phyloP scores from a whole-genome alignment of 92 coral and sea anemone genomes.

The Plumapathes pennacea region DNA sequence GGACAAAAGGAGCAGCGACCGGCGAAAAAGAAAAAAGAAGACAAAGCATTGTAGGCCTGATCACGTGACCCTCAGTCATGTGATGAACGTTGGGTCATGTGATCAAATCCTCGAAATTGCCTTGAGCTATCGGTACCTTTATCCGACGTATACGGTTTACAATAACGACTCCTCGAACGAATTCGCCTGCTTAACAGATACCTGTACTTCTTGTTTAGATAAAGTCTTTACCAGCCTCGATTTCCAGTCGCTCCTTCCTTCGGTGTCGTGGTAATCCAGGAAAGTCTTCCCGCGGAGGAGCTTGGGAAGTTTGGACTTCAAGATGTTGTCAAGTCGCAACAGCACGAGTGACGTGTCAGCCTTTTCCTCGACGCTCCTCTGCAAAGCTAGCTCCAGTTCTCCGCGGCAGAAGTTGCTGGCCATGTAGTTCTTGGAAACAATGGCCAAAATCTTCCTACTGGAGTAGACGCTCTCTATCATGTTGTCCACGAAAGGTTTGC shows the following conservation, averaged over 20 bases:
- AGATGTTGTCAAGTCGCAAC: conserved; percentile 26
- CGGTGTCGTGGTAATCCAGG: conserved; percentile 27
- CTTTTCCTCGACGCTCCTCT: conserved; percentile 13
- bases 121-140: too few species aligned
- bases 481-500: conserved; percentile 42
- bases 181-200: too few species aligned
- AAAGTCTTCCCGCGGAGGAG: conserved; percentile 22
- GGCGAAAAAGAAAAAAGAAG: too few species aligned
- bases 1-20: too few species aligned
- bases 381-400: conserved; percentile 45
- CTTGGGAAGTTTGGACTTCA: conserved; percentile 25
- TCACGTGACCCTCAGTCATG: too few species aligned
- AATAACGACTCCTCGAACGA: too few species aligned
- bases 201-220: too few species aligned
- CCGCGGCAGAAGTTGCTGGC: conserved; percentile 53
- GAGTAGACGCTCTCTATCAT: conserved; percentile 55
- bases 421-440: conserved; percentile 43
- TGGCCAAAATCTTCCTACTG: conserved; percentile 44
- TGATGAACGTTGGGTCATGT: too few species aligned
- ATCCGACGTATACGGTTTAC: too few species aligned
- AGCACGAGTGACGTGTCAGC: conserved; percentile 31
- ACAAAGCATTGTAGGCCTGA: too few species aligned
- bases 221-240: conserved; percentile 24
- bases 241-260: conserved; percentile 20
- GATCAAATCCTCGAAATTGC: too few species aligned